Base-by-base conservation (phyloP, 2,113 vertebrate species). In the Chionodraco myersi region DNA sequence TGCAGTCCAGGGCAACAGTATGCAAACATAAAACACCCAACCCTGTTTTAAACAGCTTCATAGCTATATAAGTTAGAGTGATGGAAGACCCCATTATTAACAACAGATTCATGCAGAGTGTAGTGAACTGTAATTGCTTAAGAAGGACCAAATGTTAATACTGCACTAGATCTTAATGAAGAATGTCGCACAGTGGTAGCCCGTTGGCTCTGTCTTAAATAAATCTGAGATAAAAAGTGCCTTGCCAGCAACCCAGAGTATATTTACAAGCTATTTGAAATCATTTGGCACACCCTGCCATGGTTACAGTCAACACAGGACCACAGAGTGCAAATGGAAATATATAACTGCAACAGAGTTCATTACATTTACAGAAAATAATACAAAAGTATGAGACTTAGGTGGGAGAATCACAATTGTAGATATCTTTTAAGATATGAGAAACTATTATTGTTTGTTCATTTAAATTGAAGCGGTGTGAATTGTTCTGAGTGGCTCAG, bases 191-290 rank as follows among this genome's bases (percentile, higher is more conserved):
- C 23, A 53, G 16, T 26, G 14, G 4, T 12, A n/a, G 14, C 18
- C 15, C 65, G 52, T 60, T 21, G 47, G 58, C 54, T 12, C 16
- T 68, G 72, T 21, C 26, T 70, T 47, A 54, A 72, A 68, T 84
- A 78, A 49, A 26, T 26, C 21, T 44, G 4, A 64, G 51, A 53
- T 59, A 82, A 82, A 77, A 63, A 88, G 11, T 2, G 2, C 15
- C 30, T 6, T 73, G 66, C 18, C 71, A 79, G 52, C 65, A 84
- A 49, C 57, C 64, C 67, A 57, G 54, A 56, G 69, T 65, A 21
- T 77, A 88, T 84, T 85, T 80, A 83, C 75, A 88, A 77, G 63
- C 58, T 18, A 49, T 21, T 80, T 69, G 53, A 83, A 80, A 74
- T 79, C 51, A 51, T 72, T 53, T 72, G 58, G 53, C 66, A 68